These are phyloP conservation scores for Charanyca ferruginea DNA, from an alignment of 2,888 invertebrate species.

Conservation along the genomic window DNA sequence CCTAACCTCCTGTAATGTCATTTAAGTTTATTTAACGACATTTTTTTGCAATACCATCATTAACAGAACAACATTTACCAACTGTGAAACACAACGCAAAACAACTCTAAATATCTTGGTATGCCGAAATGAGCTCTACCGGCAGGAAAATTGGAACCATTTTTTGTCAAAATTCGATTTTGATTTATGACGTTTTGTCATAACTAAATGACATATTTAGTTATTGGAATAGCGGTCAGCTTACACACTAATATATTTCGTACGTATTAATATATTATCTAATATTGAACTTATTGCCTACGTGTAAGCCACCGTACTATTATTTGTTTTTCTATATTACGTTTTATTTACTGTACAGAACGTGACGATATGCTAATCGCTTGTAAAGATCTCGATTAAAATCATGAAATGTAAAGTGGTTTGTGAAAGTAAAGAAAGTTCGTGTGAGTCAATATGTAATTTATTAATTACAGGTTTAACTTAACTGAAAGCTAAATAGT, in stretches of 20 bases:
- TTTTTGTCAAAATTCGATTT: not conserved
- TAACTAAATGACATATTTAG: conserved; percentile 3
- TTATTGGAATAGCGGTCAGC: conserved; percentile 35
- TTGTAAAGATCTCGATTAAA: not conserved
- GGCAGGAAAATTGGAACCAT: not conserved
- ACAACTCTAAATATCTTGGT: not conserved
- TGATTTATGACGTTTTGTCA: not conserved
- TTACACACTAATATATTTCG: conserved; percentile 22
- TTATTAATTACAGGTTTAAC: too few relatives aligned
- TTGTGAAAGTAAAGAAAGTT: too few relatives aligned
- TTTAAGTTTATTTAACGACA: conserved; percentile 5
- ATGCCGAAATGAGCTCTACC: not conserved
- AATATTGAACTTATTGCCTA: conserved; percentile 25
- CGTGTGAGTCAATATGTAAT: too few relatives aligned
- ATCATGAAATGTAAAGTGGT: conserved; percentile 12
- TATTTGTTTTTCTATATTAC: conserved; percentile 32
- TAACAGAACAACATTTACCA: not conserved
- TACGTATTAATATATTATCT: conserved; percentile 9
- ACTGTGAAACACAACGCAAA: not conserved
- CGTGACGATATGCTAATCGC: conserved; percentile 2
- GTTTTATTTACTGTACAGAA: conserved; percentile 24
- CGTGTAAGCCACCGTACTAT: conserved; percentile 29
- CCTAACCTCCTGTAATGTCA: not conserved
- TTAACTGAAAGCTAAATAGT: too few relatives aligned
- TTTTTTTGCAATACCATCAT: conserved; percentile 21